Conservation (phyloP, 2,797 vertebrate genomes). For the Danio jaintianensis region DNA sequence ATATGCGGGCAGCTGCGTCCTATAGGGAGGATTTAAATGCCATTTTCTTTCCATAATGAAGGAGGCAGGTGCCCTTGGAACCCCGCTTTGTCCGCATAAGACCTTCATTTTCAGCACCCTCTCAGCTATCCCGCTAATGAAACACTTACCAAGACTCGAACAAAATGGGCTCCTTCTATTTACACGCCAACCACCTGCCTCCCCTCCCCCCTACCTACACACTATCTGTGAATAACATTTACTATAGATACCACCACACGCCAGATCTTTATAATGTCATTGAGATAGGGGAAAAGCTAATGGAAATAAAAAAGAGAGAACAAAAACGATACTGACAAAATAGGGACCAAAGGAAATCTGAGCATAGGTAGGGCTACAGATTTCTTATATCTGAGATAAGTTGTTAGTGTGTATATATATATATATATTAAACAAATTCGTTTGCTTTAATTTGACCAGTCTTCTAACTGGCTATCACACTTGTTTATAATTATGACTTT, state of each 20-base stretch:
- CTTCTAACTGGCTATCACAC: neutral
- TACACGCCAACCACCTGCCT: constrained; percentile 64
- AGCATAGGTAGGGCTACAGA: neutral
- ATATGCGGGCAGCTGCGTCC: constrained; percentile 62
- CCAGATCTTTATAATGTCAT: constrained; percentile 28
- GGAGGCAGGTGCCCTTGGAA: constrained; percentile 82
- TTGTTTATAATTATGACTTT: neutral
- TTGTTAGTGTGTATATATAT: no score
- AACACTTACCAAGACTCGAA: constrained; percentile 65
- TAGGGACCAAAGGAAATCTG: constrained; percentile 7
- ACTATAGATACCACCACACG: constrained; percentile 48
- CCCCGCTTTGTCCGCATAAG: constrained; percentile 76
- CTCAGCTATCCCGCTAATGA: constrained; percentile 64
- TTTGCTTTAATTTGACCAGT: neutral
- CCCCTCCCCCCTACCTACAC: constrained; percentile 53
- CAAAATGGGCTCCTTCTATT: constrained; percentile 59
- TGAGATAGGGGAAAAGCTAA: constrained; percentile 26
- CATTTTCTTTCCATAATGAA: constrained; percentile 79
- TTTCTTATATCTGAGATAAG: no score
- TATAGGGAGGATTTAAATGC: constrained; percentile 66
- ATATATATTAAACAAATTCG: no score
- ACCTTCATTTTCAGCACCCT: constrained; percentile 72
- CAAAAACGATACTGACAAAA: neutral
- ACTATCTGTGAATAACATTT: constrained; percentile 48
- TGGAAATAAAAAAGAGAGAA: neutral